Base-by-base conservation (phyloP, 2,888 invertebrate genomes). In the Tethea ocularis region DNA sequence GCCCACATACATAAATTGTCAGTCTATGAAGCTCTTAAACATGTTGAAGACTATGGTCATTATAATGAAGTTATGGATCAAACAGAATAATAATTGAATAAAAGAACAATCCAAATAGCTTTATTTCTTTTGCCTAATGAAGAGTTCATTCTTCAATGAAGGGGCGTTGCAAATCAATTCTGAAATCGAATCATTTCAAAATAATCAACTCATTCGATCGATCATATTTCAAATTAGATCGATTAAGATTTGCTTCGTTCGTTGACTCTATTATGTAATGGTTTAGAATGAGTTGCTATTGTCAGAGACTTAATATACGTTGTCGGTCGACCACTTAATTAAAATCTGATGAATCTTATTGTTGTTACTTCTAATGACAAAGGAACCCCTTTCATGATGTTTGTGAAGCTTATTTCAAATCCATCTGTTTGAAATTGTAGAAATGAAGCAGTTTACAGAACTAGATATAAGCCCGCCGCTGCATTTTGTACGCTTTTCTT, bases 311-410 rank as follows among this genome's bases (percentile, higher is more conserved):
- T 63, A 75, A 72, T 61, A 66, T 65, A 61, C 66, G 64, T 62
- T 54, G 62, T 55, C 66, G 52, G 61, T 61, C 60, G 56, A 60
- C 59, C 60, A 66, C 61, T 67, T 71, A 71, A 75, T 75, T 77
- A 75, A 71, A 77, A 77, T 64, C 65, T 56, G 69, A 78, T 78
- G 66, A 68, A 59, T 52, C 61, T 60, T 63, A 70, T 69, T 60
- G 59, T 56, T 52, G 23, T 24, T n/a, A n/a, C 36, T 52, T 60
- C 56, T 62, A 58, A 61, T 66, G 61, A 67, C 53, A 54, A n/a
- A 10, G 17, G 33, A 29, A 4, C 26, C 26, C n/a, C 52, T 26
- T 33, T 29, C 29, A 29, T 20, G 29, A 11, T 22, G 20, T 33
- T 54, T 36, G 20, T 54, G 10, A 33, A 15, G 13, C 33, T 20